Percentiles rank a stretch among this genome's conserved stretches.
These are phyloP conservation scores for Chiridota heheva DNA, from an alignment of 35 echinoderm and acorn worm species.

Conservation along the genomic window DNA sequence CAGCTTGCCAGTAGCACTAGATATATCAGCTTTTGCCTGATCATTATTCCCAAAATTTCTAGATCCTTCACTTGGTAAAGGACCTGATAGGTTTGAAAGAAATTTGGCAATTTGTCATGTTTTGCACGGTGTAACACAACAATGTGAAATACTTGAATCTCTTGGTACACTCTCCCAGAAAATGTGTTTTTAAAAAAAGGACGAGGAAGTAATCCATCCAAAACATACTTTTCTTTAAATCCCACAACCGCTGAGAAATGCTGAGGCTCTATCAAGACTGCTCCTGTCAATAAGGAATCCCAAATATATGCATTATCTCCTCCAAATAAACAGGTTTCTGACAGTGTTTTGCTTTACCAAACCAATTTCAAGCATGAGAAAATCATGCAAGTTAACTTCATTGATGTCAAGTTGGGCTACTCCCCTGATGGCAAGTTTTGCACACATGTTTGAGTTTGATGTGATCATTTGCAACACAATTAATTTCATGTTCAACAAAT, in stretches of 20 bases:
- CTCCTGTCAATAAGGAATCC: not conserved
- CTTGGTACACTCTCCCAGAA: not conserved
- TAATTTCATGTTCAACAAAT: conserved; percentile 13
- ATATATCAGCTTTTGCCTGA: no score
- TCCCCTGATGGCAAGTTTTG: conserved; percentile 1
- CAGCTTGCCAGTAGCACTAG: no score
- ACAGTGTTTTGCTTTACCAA: not conserved
- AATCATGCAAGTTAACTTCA: not conserved
- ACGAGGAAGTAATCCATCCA: not conserved
- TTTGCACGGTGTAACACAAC: no score
- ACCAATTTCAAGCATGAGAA: conserved; percentile 24
- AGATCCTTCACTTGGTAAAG: no score
- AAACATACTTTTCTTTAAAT: not conserved
- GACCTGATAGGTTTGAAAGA: no score
- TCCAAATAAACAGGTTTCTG: conserved; percentile 10
- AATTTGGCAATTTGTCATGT: no score
- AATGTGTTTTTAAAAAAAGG: not conserved
- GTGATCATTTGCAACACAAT: not conserved
- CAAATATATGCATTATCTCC: not conserved
- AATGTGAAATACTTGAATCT: no score
- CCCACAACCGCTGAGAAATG: conserved; percentile 6
- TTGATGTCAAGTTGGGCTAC: not conserved
- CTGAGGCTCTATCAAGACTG: conserved; percentile 1
- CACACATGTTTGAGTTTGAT: not conserved
- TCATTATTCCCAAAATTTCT: no score